Conservation (phyloP, 2,797 vertebrate species). For the Decapterus maruadsi region DNA sequence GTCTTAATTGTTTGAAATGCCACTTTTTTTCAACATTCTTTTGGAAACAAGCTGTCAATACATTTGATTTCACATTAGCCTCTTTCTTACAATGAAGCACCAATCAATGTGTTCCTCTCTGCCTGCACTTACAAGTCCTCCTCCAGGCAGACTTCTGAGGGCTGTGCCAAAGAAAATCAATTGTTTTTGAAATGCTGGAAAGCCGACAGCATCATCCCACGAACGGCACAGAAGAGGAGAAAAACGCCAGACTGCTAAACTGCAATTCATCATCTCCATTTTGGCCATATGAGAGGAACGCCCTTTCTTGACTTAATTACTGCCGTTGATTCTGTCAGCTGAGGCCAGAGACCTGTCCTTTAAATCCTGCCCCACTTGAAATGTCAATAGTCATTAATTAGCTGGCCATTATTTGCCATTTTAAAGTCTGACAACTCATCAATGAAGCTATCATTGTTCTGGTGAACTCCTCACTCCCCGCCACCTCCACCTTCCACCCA, state of each 20-base stretch:
- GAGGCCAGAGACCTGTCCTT: conserved; percentile 39
- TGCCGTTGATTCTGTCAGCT: conserved; percentile 30
- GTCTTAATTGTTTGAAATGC: conserved; percentile 63
- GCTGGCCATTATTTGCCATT: conserved; percentile 49
- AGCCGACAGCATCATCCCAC: conserved; percentile 58
- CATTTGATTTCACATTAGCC: conserved; percentile 76
- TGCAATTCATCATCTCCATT: conserved; percentile 63
- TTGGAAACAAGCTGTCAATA: conserved; percentile 71
- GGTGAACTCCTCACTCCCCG: conserved; percentile 29
- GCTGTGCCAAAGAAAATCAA: conserved; percentile 77
- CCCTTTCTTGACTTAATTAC: conserved; percentile 51
- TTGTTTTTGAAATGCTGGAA: conserved; percentile 75
- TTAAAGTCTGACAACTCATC: conserved; percentile 58
- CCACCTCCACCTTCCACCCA: conserved; percentile 27
- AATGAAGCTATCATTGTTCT: conserved; percentile 55
- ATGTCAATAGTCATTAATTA: conserved; percentile 68
- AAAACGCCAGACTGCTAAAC: conserved; percentile 60
- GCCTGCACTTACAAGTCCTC: conserved; percentile 66
- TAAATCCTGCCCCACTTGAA: conserved; percentile 44
- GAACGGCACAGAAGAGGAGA: conserved; percentile 37
- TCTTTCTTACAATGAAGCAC: conserved; percentile 69
- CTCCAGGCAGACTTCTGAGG: conserved; percentile 63
- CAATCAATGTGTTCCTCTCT: conserved; percentile 73
- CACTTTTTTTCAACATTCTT: conserved; percentile 27
- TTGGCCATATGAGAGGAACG: conserved; percentile 39